Evolutionary conservation across 2,888 invertebrate species (phyloP).

Genomic region (Athalia circularis): DNA sequence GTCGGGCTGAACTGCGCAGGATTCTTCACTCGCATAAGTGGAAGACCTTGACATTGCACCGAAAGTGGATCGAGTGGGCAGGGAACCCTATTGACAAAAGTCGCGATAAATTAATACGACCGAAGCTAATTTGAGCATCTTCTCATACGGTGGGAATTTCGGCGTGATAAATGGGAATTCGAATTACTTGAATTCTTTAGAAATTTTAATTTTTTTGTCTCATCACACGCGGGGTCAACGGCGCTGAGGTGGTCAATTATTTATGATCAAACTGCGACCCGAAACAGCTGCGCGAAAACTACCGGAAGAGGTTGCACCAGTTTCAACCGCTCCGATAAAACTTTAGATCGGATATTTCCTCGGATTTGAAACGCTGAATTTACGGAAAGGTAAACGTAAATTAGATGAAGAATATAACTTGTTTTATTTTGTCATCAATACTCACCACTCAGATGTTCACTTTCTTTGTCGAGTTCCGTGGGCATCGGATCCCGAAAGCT

Average conservation of each 20-base stretch:
- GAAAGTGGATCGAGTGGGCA: not conserved
- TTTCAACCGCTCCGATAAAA: not conserved
- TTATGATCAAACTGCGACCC: not conserved
- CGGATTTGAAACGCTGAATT: too few relatives aligned
- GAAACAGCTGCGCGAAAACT: too few relatives aligned
- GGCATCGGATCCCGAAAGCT: slow-evolving; percentile 20
- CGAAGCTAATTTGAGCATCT: not conserved
- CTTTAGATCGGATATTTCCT: too few relatives aligned
- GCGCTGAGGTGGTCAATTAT: slow-evolving; percentile 12
- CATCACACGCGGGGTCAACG: not conserved
- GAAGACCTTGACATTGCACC: slow-evolving; percentile 2
- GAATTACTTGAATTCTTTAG: not conserved
- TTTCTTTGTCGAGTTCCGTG: slow-evolving; percentile 5
- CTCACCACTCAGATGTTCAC: slow-evolving; percentile 9
- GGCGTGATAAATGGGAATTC: not conserved
- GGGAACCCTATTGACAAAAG: slow-evolving; percentile 4
- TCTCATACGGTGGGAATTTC: not conserved
- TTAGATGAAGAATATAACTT: not conserved
- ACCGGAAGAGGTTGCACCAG: too few relatives aligned
- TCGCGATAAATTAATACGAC: not conserved
- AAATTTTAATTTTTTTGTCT: not conserved
- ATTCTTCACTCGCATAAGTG: not conserved
- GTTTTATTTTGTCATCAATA: not conserved
- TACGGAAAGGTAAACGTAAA: not conserved
- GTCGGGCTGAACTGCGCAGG: not conserved